phyloP scores from a whole-genome alignment of 1,140 invertebrate genomes.

The Nephila pilipes region DNA sequence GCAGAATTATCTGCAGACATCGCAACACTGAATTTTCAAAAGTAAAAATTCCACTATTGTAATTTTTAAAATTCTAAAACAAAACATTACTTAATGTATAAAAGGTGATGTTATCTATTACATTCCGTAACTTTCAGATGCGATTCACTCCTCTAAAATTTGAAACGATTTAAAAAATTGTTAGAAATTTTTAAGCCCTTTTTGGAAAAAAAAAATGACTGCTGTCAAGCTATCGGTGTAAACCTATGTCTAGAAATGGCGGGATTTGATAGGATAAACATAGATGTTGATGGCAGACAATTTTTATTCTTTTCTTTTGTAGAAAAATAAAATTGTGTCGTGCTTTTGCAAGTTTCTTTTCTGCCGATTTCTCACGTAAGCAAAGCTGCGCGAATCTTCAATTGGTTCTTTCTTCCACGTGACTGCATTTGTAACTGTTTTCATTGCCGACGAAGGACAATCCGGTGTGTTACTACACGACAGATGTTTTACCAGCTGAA shows the following conservation, averaged over 20 bases:
- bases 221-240: not conserved
- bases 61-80: too few relatives aligned
- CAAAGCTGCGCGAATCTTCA: not conserved
- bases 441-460: not conserved
- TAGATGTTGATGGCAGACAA: not conserved
- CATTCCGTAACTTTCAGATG: too few relatives aligned
- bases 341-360: not conserved
- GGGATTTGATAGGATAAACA: not conserved
- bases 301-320: not conserved
- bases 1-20: not conserved
- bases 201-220: not conserved
- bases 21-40: too few relatives aligned
- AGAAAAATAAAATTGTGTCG: not conserved
- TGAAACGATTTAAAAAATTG: not conserved
- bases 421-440: not conserved
- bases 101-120: too few relatives aligned
- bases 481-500: slow-evolving; percentile 20
- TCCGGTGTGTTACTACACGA: not conserved
- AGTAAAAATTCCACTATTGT: too few relatives aligned
- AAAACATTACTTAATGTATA: too few relatives aligned
- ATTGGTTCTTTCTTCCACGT: not conserved
- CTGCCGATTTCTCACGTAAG: not conserved
- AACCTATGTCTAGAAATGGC: not conserved
- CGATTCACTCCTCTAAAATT: too few relatives aligned
- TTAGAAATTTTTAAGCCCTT: not conserved